A percentile compares a stretch with the other conserved stretches of the same genome.
phyloP scores from a whole-genome alignment of 2,797 vertebrate genomes.

The Netta rufina region DNA sequence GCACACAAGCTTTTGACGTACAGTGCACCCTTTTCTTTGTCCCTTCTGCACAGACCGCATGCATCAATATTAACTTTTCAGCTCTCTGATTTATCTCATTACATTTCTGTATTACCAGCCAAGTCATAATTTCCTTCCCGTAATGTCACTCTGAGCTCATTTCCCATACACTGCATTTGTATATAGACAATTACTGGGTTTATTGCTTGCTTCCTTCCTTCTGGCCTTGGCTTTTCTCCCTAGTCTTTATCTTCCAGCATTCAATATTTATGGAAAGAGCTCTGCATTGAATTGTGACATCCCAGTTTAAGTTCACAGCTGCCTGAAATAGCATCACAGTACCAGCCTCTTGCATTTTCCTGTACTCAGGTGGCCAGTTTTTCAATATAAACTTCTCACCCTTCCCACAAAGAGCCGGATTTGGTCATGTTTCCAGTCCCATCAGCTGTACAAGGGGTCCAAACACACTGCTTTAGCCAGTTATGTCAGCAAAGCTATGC shows the following conservation, averaged over 20 bases:
- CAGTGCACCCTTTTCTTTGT: conserved; percentile 3
- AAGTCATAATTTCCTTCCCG: conserved; percentile 59
- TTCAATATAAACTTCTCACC: not conserved
- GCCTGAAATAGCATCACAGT: not conserved
- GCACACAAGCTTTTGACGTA: not conserved
- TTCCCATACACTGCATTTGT: conserved; percentile 40
- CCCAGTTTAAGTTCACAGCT: not conserved
- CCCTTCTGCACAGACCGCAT: conserved; percentile 29
- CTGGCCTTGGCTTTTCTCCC: conserved; percentile 25
- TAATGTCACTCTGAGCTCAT: conserved; percentile 61
- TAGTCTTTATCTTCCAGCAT: conserved; percentile 28
- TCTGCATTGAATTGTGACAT: not conserved
- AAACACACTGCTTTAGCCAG: not conserved
- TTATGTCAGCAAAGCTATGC: rapidly evolving
- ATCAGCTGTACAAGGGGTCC: not conserved
- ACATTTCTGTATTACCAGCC: conserved; percentile 45
- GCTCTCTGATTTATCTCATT: conserved; percentile 60
- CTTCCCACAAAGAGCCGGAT: not conserved
- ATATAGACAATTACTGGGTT: conserved; percentile 44
- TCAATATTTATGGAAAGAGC: conserved; percentile 29
- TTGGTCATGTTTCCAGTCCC: not conserved
- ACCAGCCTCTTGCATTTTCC: not conserved
- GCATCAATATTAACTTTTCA: conserved; percentile 63
- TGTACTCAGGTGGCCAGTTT: not conserved
- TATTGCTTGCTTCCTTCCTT: conserved; percentile 62